phyloP scores from a whole-genome alignment of 2,888 invertebrate genomes.

The Zaprionus obscuricornis region DNA sequence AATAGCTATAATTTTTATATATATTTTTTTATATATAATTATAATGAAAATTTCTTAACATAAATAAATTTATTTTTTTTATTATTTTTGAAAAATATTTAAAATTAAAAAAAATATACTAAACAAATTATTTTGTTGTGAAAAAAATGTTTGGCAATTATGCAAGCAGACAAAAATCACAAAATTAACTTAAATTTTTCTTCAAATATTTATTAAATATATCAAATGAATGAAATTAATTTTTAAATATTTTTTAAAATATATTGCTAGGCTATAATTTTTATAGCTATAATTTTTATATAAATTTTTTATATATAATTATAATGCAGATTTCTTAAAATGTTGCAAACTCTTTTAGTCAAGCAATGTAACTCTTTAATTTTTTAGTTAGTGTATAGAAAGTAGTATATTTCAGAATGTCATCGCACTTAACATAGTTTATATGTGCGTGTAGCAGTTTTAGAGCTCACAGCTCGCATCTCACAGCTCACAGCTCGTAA shows the following conservation, averaged over 20 bases:
- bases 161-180: too few relatives aligned
- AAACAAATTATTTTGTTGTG: too few relatives aligned
- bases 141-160: too few relatives aligned
- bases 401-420: slow-evolving; percentile 69
- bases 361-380: slow-evolving; percentile 5
- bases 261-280: too few relatives aligned
- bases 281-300: background rate
- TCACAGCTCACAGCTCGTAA: background rate
- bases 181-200: too few relatives aligned
- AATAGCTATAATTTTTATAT: background rate
- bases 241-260: too few relatives aligned
- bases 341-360: slow-evolving; percentile 3
- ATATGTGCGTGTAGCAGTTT: slow-evolving; percentile 49
- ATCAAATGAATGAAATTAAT: background rate
- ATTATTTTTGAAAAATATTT: too few relatives aligned
- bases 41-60: background rate
- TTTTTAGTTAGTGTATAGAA: slow-evolving; percentile 30
- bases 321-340: background rate
- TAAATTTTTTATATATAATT: background rate
- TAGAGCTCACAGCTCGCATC: slow-evolving; percentile 25
- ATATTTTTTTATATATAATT: background rate
- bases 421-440: slow-evolving; percentile 76
- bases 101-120: too few relatives aligned
- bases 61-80: too few relatives aligned
- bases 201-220: too few relatives aligned